Evolutionary conservation across 2,113 vertebrate genomes (phyloP), one percentile per base, ranked within the genome.

Genomic region (Alaudala cheleensis): DNA sequence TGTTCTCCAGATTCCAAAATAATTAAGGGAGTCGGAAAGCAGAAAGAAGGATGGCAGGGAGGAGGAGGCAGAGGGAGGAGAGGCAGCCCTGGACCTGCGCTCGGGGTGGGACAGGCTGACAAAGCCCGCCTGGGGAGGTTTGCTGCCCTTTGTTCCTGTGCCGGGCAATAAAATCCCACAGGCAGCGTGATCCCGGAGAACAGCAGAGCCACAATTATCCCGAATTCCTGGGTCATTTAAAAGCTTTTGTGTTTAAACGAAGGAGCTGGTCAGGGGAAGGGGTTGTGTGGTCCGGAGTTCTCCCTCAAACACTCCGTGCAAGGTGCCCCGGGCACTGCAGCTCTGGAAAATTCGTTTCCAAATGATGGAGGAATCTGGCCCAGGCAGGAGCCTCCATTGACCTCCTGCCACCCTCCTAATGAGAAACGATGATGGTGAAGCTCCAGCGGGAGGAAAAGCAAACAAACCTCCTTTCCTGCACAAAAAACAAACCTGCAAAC

Each of bases 1-100:
- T 98, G 98, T 97, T 98, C 98, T 96, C 96, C 96, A 97, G 98
- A 98, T 98, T 98, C 97, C 97, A 80, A 97, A 98, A 98, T 98
- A 98, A 98, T 98, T 98, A 98, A 97, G 88, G 96, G 95, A 96
- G 96, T 89, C 80, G 87, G 90, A 97, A 13, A 87, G 76, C 94
- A 92, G 88, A 92, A 95, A 93, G 81, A 77, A 54, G 11, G 50
- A 22, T 47, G 93, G 14, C 16, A 11, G 37, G 50, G 73, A 53
- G 69, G 72, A 88, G 81, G 51, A 61, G 23, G 72, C 72, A 39
- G 62, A 72, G 44, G 54, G 73, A 50, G 45, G 62, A 60, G 78
- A 91, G 69, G 67, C 66, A 72, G 82, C 65, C 40, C 79, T 50
- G 0, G 0, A 21, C 77, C 77, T 49, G 77, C 33, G 76, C 47